phyloP scores from a whole-genome alignment of 2,113 vertebrate species.

The Acinonyx jubatus region DNA sequence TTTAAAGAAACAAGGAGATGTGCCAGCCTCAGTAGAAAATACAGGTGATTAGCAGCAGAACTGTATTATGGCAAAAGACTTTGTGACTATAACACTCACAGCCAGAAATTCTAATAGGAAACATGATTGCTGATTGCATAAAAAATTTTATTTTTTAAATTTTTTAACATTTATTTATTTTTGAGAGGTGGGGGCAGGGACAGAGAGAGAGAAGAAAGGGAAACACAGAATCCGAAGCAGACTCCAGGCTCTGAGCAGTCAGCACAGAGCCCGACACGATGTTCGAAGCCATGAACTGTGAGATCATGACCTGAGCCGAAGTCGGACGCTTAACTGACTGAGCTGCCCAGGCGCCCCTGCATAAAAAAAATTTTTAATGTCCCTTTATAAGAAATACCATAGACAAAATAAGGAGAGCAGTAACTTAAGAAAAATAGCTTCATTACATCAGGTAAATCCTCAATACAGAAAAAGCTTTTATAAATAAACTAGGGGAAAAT shows the following conservation, averaged over 20 bases:
- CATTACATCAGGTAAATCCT: not conserved
- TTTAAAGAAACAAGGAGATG: not conserved
- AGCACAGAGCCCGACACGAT: too few relatives aligned
- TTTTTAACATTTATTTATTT: too few relatives aligned
- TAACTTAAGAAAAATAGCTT: not conserved
- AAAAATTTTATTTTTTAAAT: not conserved
- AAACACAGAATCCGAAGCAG: too few relatives aligned
- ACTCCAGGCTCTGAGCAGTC: too few relatives aligned
- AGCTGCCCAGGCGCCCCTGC: too few relatives aligned
- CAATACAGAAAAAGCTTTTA: not conserved
- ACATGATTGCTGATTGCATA: not conserved
- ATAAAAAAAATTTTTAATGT: not conserved
- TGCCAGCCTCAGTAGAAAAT: conserved; percentile 14
- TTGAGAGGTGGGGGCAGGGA: too few relatives aligned
- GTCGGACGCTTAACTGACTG: too few relatives aligned
- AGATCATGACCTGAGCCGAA: too few relatives aligned
- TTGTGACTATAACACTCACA: not conserved
- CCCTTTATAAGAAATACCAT: not conserved
- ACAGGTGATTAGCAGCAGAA: not conserved
- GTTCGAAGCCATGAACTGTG: too few relatives aligned
- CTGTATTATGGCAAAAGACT: not conserved
- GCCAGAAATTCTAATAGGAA: not conserved
- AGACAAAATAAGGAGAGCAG: not conserved
- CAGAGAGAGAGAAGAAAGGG: too few relatives aligned
- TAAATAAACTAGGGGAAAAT: not conserved